A percentile compares a stretch with the other conserved stretches of the same genome.
phyloP scores from a whole-genome alignment of 2,888 invertebrate genomes.

The Leptinotarsa tumamoca region DNA sequence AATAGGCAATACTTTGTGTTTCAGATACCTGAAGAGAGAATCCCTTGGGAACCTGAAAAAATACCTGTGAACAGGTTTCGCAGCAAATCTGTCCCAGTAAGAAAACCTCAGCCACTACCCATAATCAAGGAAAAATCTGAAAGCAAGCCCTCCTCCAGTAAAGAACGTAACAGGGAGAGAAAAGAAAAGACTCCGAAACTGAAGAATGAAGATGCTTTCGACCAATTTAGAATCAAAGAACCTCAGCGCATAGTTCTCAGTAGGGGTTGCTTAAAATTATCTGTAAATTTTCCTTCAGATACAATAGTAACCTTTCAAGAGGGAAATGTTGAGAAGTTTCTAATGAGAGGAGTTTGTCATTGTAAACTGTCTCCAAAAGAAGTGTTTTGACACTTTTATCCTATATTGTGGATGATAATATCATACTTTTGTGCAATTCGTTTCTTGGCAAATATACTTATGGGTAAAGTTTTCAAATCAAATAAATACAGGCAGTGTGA shows the following conservation, averaged over 20 bases:
- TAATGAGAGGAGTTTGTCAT: constrained; percentile 51
- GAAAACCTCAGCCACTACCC: constrained; percentile 43
- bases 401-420: no score
- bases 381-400: constrained; percentile 18
- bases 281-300: constrained; percentile 64
- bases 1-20: constrained; percentile 16
- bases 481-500: no score
- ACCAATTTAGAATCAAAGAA: constrained; percentile 41
- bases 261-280: constrained; percentile 61
- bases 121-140: constrained; percentile 41
- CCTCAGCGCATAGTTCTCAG: constrained; percentile 60
- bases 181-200: neutral
- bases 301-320: constrained; percentile 60
- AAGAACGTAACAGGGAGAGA: constrained; percentile 9
- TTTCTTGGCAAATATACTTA: no score
- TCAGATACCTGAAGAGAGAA: constrained; percentile 63
- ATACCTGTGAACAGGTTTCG: constrained; percentile 52
- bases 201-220: constrained; percentile 1
- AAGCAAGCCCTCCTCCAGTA: constrained; percentile 33
- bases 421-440: no score
- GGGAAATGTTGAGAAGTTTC: constrained; percentile 56
- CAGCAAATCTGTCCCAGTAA: constrained; percentile 58
- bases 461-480: no score
- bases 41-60: constrained; percentile 65
- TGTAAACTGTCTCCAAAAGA: constrained; percentile 47